Evolutionary conservation across 2,113 vertebrate genomes (phyloP), one percentile per base, ranked within the genome.

Genomic region (Columba janthina): DNA sequence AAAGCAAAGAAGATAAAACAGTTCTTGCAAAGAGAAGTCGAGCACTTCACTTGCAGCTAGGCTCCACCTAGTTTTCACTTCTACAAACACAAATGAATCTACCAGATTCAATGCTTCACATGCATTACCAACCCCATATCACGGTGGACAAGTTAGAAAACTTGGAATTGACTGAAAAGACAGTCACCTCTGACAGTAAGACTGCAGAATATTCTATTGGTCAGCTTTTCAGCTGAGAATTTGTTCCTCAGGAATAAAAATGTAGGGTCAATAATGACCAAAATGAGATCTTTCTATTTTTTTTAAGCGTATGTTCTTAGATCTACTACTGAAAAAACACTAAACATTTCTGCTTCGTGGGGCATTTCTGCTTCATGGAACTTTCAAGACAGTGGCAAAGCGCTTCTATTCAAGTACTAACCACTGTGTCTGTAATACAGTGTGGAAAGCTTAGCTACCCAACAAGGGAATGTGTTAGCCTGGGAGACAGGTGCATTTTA

Each of bases 1-100:
- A 93, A 96, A 92, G 95, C 71, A 96, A 56, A 71, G 44, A 60
- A 80, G 61, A 93, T 40, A 73, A 64, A 87, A 89, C 3, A 31
- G 72, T 54, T 83, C 38, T 91, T 46, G 64, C 18, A n/a, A 83
- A 44, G 32, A 83, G 42, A 76, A 72, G n/a, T 6, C 34, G 66
- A 84, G 34, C 9, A 13, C 11, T 29, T 16, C 18, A n/a, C 26
- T 36, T 78, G 13, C 4, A 22, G 44, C 17, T 14, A 44, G 34
- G 21, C 50, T 62, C 74, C 44, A 12, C 8, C 22, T 12, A 15
- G 40, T 31, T 79, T 80, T 34, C 38, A 48, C 18, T 60, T 62
- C 53, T 56, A 58, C 32, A 72, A 61, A 38, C 16, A 26, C 7
- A 75, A 36, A 79, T 11, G 58, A 58, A 79, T 19, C 40, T 48